Evolutionary conservation across 2,113 vertebrate genomes (phyloP).

Genomic region (Hystrix brachyura): DNA sequence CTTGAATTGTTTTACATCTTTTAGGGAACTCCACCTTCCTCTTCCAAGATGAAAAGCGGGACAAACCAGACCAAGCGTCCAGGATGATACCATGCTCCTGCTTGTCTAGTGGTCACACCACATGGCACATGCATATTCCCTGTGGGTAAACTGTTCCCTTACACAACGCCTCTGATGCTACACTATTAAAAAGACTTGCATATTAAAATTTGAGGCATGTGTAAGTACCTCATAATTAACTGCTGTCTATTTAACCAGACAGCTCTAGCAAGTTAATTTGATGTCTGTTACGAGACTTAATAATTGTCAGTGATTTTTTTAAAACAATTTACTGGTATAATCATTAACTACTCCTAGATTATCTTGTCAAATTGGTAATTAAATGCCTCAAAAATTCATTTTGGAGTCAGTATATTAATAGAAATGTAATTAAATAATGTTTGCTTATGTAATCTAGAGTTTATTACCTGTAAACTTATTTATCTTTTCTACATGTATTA

Average conservation of each 20-base stretch:
- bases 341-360: slow-evolving; percentile 89
- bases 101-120: background rate
- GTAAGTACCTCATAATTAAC: slow-evolving; percentile 87
- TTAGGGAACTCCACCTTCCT: background rate
- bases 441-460: slow-evolving; percentile 88
- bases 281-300: slow-evolving; percentile 88
- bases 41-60: background rate
- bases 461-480: slow-evolving; percentile 89
- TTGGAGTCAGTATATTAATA: slow-evolving; percentile 87
- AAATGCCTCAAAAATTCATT: slow-evolving; percentile 90
- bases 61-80: background rate
- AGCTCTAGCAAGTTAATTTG: slow-evolving; percentile 87
- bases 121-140: background rate
- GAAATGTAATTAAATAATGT: slow-evolving; percentile 90
- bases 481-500: slow-evolving; percentile 86
- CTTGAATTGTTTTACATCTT: background rate
- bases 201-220: slow-evolving; percentile 86
- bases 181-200: slow-evolving; percentile 78
- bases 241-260: slow-evolving; percentile 88
- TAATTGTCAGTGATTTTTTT: slow-evolving; percentile 84
- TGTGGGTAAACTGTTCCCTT: slow-evolving; percentile 58
- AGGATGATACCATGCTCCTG: background rate
- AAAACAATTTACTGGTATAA: slow-evolving; percentile 87
- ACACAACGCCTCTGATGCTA: slow-evolving; percentile 48
- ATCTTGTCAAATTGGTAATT: slow-evolving; percentile 91